Conservation (phyloP, 2,113 vertebrate genomes). For the Coryphaenoides rupestris region DNA sequence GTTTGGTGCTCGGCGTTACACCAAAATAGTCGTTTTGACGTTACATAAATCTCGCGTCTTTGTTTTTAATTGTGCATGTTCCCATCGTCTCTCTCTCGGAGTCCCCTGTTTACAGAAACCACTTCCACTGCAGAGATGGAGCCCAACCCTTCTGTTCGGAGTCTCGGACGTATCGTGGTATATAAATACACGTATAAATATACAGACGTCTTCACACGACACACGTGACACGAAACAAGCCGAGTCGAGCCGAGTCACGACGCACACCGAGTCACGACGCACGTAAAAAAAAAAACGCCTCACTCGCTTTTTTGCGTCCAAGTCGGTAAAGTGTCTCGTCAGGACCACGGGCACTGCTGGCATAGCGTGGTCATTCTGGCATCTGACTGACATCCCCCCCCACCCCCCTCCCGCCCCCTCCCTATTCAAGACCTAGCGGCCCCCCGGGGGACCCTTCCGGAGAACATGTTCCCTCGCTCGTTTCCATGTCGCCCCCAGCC, state of each 20-base stretch:
- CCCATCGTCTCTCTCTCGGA: background rate
- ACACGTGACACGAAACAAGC: too few relatives aligned
- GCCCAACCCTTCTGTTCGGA: background rate
- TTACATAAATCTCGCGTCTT: background rate
- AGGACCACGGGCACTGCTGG: too few relatives aligned
- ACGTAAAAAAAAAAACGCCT: too few relatives aligned
- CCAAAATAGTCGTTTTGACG: background rate
- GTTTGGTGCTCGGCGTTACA: background rate
- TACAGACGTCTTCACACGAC: background rate
- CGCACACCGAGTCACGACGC: too few relatives aligned
- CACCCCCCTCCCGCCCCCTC: too few relatives aligned
- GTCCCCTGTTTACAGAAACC: too few relatives aligned
- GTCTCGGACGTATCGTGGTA: too few relatives aligned
- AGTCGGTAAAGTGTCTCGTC: too few relatives aligned
- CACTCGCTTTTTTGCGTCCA: too few relatives aligned
- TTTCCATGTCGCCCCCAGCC: constrained; percentile 74
- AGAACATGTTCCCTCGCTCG: constrained; percentile 64
- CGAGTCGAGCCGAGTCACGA: too few relatives aligned
- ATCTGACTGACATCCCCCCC: constrained; percentile 47
- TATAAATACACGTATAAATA: background rate
- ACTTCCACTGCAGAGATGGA: background rate
- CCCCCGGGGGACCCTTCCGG: constrained; percentile 59
- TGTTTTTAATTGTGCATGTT: background rate
- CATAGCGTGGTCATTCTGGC: too few relatives aligned
- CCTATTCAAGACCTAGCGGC: constrained; percentile 27